Percentiles rank a stretch among this genome's conserved stretches.
Conservation (phyloP, 2,113 vertebrate genomes). For the Clinocottus analis region DNA sequence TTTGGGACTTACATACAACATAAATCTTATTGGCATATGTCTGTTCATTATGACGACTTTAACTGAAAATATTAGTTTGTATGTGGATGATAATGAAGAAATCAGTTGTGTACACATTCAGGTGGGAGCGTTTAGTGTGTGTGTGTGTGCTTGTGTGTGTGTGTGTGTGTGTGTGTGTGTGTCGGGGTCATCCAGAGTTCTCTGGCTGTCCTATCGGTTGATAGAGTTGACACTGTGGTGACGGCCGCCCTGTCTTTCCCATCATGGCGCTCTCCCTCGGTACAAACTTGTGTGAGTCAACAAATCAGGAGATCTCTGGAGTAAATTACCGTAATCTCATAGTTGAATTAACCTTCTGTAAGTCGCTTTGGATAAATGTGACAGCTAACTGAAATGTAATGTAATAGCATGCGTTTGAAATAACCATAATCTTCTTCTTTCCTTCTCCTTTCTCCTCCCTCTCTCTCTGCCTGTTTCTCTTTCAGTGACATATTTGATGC, state of each 20-base stretch:
- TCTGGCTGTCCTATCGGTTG: constrained; percentile 29
- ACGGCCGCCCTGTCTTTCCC: constrained; percentile 22
- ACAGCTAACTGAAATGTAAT: too few relatives aligned
- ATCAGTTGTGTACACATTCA: constrained; percentile 36
- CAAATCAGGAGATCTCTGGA: not conserved
- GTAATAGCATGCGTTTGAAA: not conserved
- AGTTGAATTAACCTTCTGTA: too few relatives aligned
- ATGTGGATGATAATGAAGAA: constrained; percentile 33
- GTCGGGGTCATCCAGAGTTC: constrained; percentile 62
- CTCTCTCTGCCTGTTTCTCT: constrained; percentile 53
- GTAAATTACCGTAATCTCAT: not conserved
- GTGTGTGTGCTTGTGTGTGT: constrained; percentile 34
- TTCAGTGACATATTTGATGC: constrained; percentile 97
- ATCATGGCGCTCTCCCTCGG: not conserved
- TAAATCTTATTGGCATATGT: constrained; percentile 11
- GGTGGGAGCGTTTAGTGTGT: constrained; percentile 20
- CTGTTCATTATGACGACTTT: constrained; percentile 15
- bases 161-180: constrained; percentile 31
- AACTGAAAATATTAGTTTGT: constrained; percentile 3
- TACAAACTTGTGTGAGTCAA: constrained; percentile 14
- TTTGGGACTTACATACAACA: constrained; percentile 1
- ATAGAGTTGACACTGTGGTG: constrained; percentile 35
- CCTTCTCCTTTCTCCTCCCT: not conserved
- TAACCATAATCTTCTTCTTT: constrained; percentile 12
- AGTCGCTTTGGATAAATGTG: too few relatives aligned